phyloP scores from a whole-genome alignment of 2,113 vertebrate genomes.

The Passer domesticus region DNA sequence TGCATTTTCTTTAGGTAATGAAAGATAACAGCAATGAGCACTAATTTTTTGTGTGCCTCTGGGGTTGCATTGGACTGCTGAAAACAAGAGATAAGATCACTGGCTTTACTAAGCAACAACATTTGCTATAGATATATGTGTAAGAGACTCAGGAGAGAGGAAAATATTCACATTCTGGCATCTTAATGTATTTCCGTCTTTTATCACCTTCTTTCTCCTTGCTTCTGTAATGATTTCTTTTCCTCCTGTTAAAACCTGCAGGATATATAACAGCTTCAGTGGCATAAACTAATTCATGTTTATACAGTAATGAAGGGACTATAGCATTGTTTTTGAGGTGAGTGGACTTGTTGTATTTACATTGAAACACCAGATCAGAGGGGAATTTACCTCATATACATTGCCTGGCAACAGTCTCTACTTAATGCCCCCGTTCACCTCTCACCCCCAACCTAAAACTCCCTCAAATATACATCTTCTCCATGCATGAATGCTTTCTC shows the following conservation, averaged over 20 bases:
- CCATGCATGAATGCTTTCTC: background rate
- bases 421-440: background rate
- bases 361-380: background rate
- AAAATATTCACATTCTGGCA: slow-evolving; percentile 19
- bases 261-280: background rate
- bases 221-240: background rate
- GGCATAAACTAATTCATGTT: background rate
- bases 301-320: background rate
- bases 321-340: background rate
- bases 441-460: background rate
- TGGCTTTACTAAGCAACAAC: background rate
- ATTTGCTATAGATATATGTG: slow-evolving; percentile 4
- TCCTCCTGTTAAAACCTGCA: background rate
- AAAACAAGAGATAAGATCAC: slow-evolving; percentile 38
- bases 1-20: background rate
- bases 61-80: background rate
- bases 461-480: background rate
- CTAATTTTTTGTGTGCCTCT: slow-evolving; percentile 14
- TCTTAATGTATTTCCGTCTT: background rate
- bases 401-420: background rate
- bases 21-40: slow-evolving; percentile 26
- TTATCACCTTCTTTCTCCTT: slow-evolving; percentile 24
- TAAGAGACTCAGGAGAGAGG: slow-evolving; percentile 6
- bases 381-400: background rate
- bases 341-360: slow-evolving; percentile 15